These are phyloP conservation scores for Acanthosoma haemorrhoidale DNA, from an alignment of 2,888 invertebrate species.

Conservation along the genomic window DNA sequence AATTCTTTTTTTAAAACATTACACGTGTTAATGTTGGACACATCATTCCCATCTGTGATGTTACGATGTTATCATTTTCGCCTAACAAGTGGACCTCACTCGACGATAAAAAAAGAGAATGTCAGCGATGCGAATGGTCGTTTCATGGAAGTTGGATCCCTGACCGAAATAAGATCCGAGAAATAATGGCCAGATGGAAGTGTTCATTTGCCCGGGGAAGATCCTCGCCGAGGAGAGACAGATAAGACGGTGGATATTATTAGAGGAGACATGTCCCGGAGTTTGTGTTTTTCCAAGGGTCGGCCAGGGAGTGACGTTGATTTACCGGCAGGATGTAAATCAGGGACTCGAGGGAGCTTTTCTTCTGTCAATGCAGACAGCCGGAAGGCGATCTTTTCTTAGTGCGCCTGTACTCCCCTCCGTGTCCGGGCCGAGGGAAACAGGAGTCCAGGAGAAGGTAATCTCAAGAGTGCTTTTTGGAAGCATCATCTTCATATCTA, in stretches of 20 bases:
- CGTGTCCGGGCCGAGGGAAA: too few species aligned
- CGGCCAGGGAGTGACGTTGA: background rate
- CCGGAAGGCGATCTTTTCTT: background rate
- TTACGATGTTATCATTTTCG: background rate
- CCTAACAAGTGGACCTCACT: background rate
- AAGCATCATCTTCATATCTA: too few species aligned
- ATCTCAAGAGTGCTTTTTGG: too few species aligned
- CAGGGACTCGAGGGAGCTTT: background rate
- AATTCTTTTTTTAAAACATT: too few species aligned
- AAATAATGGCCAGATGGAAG: background rate
- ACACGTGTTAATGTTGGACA: too few species aligned
- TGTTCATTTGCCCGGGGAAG: conserved; percentile 7
- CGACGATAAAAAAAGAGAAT: conserved; percentile 3
- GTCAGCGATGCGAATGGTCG: background rate
- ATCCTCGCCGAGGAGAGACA: background rate
- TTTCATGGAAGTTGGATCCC: background rate
- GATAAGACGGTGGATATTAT: conserved; percentile 11
- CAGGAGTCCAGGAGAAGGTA: too few species aligned
- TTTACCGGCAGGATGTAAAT: conserved; percentile 3
- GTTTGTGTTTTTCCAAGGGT: background rate
- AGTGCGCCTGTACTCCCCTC: background rate
- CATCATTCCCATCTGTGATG: too few species aligned
- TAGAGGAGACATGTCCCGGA: conserved; percentile 2
- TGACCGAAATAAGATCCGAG: background rate
- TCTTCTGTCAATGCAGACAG: background rate